Base-by-base conservation (phyloP, 2,888 invertebrate genomes). In the Amiota communis region DNA sequence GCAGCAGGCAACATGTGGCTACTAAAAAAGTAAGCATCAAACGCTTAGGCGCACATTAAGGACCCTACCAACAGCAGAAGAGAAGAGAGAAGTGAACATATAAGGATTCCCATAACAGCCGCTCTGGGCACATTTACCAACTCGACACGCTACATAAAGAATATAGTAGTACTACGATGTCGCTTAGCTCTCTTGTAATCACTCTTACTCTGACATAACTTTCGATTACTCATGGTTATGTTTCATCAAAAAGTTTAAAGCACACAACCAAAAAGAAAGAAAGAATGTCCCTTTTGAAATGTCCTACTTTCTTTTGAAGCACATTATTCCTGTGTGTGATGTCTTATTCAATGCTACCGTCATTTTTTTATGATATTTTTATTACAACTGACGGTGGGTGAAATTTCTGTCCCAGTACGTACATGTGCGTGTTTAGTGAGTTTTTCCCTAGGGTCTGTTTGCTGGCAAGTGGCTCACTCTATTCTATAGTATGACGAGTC, bases 1-100 rank as follows among this genome's bases (percentile, higher is more conserved):
- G 67, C 47, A 72, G 71, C 75, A 79, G 81, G 80, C 82, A 80
- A 83, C 82, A 80, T 82, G 81, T 82, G 83, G 65, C 75, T 70
- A 61, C 72, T 61, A 68, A 61, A 71, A 61, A 68, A 65, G 36
- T 70, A 77, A 74, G 75, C 56, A 71, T 17, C 53, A 67, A 70
- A 48, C 59, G 70, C 67, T 59, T 59, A 15, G 20, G 13, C 65
- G 17, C 36, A 49, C n/a, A 53, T 17, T 53, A 13, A 68, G 51
- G 49, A 17, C 20, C 12, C 17, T 53, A 68, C 20, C 53, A 53
- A 4, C 53, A 53, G 0, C 10, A 13, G 10, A 15, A 36, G 6
- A 36, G 36, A 36, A 36, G 6, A 46, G 49, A 46, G 15, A 57
- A n/a, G 46, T 15, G 49, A 72, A 73, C 76, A 61, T 75, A 46